Evolutionary conservation across 2,113 vertebrate species (phyloP), one percentile per base, ranked within the genome.

Genomic region (Otocyon megalotis): DNA sequence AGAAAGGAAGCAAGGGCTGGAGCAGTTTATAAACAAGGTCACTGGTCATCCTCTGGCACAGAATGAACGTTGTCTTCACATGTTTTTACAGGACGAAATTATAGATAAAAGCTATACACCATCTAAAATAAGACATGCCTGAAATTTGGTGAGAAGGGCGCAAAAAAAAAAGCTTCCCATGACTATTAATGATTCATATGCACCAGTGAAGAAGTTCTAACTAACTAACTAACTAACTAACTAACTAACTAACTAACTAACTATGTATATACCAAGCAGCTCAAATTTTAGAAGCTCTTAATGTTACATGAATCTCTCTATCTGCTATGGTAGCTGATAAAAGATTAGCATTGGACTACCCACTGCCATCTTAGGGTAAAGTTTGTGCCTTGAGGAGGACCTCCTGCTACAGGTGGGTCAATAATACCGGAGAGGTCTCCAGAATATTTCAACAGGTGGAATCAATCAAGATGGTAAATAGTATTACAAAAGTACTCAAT

Each of bases 91-190:
- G 98, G 99, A 99, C 35, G 99, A 99, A 99, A 99, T 99, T 71
- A 98, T 99, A 99, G 99, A 99, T 99, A 99, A 99, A 99, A 99
- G 97, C 98, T 99, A 99, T 99, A 99, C 99, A 98, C 99, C 99
- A 65, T 99, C 99, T 98, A 99, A 99, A 99, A 98, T 99, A 99
- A 99, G 99, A 98, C 99, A 99, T 98, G 99, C 99, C 98, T 99
- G 98, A 99, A 98, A 93, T 97, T 96, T 98, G 95, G 96, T 96
- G 54, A 94, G 96, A 97, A 94, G 96, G 82, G 74, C 37, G 37
- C 72, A 97, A 96, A 92, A 76, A 74, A 3, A 54, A 54, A 54
- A 54, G 63, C 87, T 79, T 95, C 84, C 92, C 9, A 19, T 96
- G 97, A 98, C 97, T 96, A 95, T 98, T 98, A 98, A 82, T 98